Base-by-base conservation (phyloP, 2,113 vertebrate species). In the Talpa occidentalis region DNA sequence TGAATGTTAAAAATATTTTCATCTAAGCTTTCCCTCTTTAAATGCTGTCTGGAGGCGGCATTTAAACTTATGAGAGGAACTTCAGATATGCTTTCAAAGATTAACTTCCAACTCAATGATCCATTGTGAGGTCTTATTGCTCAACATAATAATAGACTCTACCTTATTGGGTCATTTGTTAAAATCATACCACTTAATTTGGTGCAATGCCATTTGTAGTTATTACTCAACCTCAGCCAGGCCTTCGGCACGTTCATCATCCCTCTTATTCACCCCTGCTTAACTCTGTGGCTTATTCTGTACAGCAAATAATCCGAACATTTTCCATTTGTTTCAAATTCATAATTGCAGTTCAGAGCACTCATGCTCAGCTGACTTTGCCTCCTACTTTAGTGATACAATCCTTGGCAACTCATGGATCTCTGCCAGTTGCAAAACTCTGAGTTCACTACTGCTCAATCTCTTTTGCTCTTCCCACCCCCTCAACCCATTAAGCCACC, bases 71-170 rank as follows among this genome's bases (percentile, higher is more conserved):
- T 40, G 66, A 88, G 87, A 96, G 74, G 54, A 95, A 92, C 80
- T 89, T 67, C 62, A 72, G 52, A 87, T 77, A 78, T 37, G 73
- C 76, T 95, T 95, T 78, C 87, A 73, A 91, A 92, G 80, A 95
- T 87, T 94, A 88, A 90, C 86, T 87, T 97, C 90, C 87, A 88
- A 69, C 52, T 87, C 93, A 95, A 42, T 94, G 94, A 96, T 59
- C 95, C 93, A 90, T 89, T 88, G 47, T 87, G 93, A 89, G 83
- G 67, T 91, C 94, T 97, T 95, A 95, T 49, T 78, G 80, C 89
- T 93, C 89, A 84, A 56, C 62, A 64, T 95, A 90, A 91, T 95
- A 88, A 94, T 69, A 93, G 87, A 93, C 74, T 88, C 86, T 88
- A 15, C 28, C 83, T 95, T 95, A 86, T 52, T 73, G 91, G 83